Base-by-base conservation (phyloP, 2,113 vertebrate genomes). In the Psittacula cyanocephala region DNA sequence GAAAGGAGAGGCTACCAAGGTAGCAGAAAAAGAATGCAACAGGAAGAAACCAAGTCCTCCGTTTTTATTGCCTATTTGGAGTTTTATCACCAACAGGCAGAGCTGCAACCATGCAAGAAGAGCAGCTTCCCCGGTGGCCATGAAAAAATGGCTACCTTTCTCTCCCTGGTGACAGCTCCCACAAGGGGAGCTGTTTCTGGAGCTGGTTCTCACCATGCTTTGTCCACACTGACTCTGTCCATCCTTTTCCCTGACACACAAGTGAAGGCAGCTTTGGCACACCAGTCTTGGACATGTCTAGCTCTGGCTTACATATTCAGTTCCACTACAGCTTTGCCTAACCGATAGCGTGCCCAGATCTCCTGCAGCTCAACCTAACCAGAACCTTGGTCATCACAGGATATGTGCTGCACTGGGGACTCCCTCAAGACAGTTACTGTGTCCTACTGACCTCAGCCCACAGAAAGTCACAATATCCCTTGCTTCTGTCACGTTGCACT, bases 301-400 rank as follows among this genome's bases (percentile, higher is more conserved):
- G 28, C 15, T 89, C 52, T 62, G 28, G 39, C 20, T 52, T 31
- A 55, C 0, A 0, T n/a, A 23, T n/a, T 31, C 35, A 75, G 35
- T 28, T 46, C 11, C 44, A 33, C 28, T 23, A 25, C 35, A 86
- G 50, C 44, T 88, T 77, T 88, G 55, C 71, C 41, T 55, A 80
- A 41, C 9, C 2, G 9, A 28, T 1, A 60, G 62, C 77, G 69
- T 17, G 15, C 23, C 24, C 57, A 50, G 33, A 41, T 31, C 53
- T 57, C 24, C 57, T 33, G 31, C 53, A 93, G 59, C 27, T 81
- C 28, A 68, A 18, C 35, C 77, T 85, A 16, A 59, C 31, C 28
- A 41, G 75, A 39, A 49, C 50, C 27, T 60, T 35, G 43, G 17
- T 43, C 71, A 81, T 33, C 37, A 69, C 19, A 60, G 22, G 19